Base-by-base conservation (phyloP, 1,140 invertebrate genomes). In the Phortica variegata region DNA sequence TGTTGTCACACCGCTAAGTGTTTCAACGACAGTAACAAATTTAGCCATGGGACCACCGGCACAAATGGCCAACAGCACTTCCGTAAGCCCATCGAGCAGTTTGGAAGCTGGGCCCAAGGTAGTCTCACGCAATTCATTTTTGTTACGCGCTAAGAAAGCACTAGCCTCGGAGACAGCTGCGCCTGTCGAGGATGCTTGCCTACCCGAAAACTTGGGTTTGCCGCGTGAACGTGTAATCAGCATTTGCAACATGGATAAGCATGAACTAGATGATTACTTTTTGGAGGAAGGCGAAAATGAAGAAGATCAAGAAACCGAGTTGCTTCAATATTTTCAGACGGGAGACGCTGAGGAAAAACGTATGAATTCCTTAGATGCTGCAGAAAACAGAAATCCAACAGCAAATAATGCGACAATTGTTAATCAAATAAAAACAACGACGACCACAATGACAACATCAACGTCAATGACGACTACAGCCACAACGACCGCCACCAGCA, bases 271-370 rank as follows among this genome's bases (percentile, higher is more conserved):
- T 61, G 87, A 89, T 75, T 90, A 89, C 72, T 73, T 73, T 58
- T 79, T 90, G 55, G 61, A 54, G 39, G 68, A 65, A 34, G 83
- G 86, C 34, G 84, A 83, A 54, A 89, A 88, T 75, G 87, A 87
- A 34, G 86, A 90, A 63, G 87, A 89, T 58, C 86, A 86, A 58
- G 88, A 90, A 61, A 86, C 87, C 61, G 88, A 90, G 76, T 68
- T 90, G 51, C 76, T 89, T 59, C 85, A 87, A 76, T 90, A 90
- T 77, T 89, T 90, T 76, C 85, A 86, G 57, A 82, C 85, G 51
- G 77, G 79, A 59, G 77, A 78, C 47, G 75, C 66, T 66, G 73
- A 76, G 62, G 66, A 74, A 71, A 74, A 73, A 72, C 57, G 73
- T 73, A 54, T 59, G 49, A 72, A 68, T 73, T 73, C 71, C 70